Percentiles rank a stretch among this genome's conserved stretches.
Conservation (phyloP, 2,113 vertebrate genomes). For the Ondatra zibethicus region DNA sequence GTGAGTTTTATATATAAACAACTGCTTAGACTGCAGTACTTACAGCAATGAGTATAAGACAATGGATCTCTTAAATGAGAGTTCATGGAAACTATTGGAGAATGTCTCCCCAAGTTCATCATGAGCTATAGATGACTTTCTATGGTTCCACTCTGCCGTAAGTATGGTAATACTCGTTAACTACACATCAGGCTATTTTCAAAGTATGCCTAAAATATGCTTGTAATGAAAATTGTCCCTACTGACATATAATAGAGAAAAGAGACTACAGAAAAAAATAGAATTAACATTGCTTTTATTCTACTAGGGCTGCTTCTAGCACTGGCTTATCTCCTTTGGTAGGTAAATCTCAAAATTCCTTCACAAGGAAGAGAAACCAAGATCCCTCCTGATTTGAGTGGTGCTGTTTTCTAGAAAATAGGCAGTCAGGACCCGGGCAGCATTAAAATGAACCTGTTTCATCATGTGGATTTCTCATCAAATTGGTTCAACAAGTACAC, state of each 20-base stretch:
- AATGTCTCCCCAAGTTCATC: neutral
- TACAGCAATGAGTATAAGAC: neutral
- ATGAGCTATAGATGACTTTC: neutral
- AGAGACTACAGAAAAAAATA: neutral
- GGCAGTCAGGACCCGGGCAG: neutral
- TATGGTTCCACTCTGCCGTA: neutral
- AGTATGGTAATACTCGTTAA: neutral
- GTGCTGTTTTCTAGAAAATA: constrained; percentile 83
- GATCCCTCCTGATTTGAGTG: constrained; percentile 77
- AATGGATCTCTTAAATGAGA: neutral
- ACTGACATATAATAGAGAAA: neutral
- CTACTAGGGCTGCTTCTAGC: neutral
- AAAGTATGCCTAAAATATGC: neutral
- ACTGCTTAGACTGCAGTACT: neutral
- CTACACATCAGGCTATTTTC: neutral
- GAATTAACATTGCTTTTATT: neutral
- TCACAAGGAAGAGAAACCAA: constrained; percentile 66
- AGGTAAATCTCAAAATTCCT: constrained; percentile 86
- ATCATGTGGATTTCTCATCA: neutral
- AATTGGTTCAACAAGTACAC: constrained; percentile 52
- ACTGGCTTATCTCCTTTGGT: constrained; percentile 75
- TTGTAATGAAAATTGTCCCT: neutral
- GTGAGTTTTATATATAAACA: neutral
- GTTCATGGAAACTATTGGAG: neutral
- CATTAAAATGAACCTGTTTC: neutral